These are phyloP conservation scores for Tachystola acroxantha DNA, from an alignment of 2,888 invertebrate species.

Conservation along the genomic window DNA sequence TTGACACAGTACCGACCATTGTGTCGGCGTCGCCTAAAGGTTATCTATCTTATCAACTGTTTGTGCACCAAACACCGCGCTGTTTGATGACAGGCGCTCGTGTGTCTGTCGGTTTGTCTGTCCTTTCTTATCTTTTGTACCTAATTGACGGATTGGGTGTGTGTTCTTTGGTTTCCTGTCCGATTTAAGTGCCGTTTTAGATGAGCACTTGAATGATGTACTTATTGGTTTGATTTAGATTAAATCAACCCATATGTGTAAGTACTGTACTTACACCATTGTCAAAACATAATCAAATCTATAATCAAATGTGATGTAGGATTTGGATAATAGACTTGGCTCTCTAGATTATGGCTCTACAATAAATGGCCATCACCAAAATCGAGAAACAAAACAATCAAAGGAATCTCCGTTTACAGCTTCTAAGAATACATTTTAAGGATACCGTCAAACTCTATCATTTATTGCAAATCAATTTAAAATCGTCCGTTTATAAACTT, in stretches of 20 bases:
- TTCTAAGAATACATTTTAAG: too few relatives aligned
- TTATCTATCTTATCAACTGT: conserved; percentile 75
- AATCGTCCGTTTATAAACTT: conserved; percentile 34
- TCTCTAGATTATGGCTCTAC: too few relatives aligned
- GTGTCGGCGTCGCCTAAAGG: conserved; percentile 71
- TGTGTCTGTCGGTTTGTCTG: conserved; percentile 66
- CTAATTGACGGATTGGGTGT: conserved; percentile 63
- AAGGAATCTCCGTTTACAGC: too few relatives aligned
- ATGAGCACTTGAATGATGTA: conserved; percentile 1
- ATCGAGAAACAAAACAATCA: too few relatives aligned
- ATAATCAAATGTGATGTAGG: too few relatives aligned
- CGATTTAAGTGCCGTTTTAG: conserved; percentile 17
- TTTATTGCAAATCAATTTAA: conserved; percentile 53
- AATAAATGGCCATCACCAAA: too few relatives aligned
- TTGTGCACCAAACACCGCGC: conserved; percentile 59
- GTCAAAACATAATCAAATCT: too few relatives aligned
- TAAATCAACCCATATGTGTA: too few relatives aligned
- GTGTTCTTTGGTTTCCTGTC: conserved; percentile 42
- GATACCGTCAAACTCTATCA: too few relatives aligned
- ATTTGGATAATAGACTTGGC: too few relatives aligned
- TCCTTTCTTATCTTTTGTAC: conserved; percentile 47
- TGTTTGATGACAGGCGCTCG: conserved; percentile 70
- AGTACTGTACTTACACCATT: too few relatives aligned
- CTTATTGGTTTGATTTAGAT: too few relatives aligned
- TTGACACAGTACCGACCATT: conserved; percentile 61